Evolutionary conservation across 1,140 invertebrate genomes (phyloP).

Genomic region (Drosophila pallidifrons): DNA sequence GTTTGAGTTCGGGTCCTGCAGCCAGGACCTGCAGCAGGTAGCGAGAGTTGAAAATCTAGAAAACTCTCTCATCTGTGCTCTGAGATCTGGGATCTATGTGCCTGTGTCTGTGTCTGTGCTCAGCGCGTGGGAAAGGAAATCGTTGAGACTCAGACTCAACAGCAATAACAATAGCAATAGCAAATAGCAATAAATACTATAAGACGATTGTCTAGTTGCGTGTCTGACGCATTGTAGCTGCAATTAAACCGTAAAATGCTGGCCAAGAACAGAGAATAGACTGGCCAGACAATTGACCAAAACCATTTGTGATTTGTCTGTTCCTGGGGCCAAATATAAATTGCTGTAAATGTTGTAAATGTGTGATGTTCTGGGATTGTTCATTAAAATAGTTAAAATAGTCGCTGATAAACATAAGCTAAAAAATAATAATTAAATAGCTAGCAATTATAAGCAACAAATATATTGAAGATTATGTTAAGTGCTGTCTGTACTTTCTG

Average conservation of each 20-base stretch:
- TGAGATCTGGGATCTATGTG: neutral
- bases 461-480: neutral
- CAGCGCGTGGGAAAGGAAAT: slow-evolving; percentile 80
- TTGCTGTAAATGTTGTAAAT: slow-evolving; percentile 27
- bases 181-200: slow-evolving; percentile 22
- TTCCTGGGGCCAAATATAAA: slow-evolving; percentile 32
- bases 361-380: slow-evolving; percentile 8
- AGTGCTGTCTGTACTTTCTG: neutral
- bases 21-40: slow-evolving; percentile 73
- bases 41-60: slow-evolving; percentile 52
- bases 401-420: neutral
- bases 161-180: slow-evolving; percentile 18
- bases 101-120: slow-evolving; percentile 11
- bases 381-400: neutral
- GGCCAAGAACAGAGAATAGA: slow-evolving; percentile 48
- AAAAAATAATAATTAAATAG: no score
- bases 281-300: slow-evolving; percentile 56
- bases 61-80: slow-evolving; percentile 56
- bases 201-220: slow-evolving; percentile 70
- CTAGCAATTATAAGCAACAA: neutral
- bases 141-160: slow-evolving; percentile 28
- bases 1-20: slow-evolving; percentile 36
- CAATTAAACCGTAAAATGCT: slow-evolving; percentile 83
- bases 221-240: slow-evolving; percentile 63
- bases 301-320: slow-evolving; percentile 60